These are phyloP conservation scores for Aspidiotus rigidus DNA, from an alignment of 2,888 invertebrate genomes.

Conservation along the genomic window DNA sequence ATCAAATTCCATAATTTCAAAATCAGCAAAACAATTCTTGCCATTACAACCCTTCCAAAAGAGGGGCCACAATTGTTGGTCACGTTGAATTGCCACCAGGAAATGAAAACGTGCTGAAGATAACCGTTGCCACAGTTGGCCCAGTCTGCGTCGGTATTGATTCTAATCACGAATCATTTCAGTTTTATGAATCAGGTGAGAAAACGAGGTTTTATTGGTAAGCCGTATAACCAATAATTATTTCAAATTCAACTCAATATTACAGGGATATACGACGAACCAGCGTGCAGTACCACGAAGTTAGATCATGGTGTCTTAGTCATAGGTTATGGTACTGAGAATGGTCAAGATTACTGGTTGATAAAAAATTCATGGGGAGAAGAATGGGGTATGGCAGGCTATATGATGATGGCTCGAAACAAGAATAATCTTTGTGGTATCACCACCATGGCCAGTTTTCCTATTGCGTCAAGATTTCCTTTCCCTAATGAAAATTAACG, in stretches of 20 bases:
- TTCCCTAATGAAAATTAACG: not conserved
- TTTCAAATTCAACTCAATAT: slow-evolving; percentile 13
- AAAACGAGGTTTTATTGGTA: not conserved
- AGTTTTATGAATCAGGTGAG: slow-evolving; percentile 64
- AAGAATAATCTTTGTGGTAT: slow-evolving; percentile 77
- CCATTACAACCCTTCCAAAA: slow-evolving; percentile 54
- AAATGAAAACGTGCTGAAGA: slow-evolving; percentile 61
- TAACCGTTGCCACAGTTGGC: slow-evolving; percentile 73
- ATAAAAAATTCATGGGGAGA: slow-evolving; percentile 80
- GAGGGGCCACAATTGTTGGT: slow-evolving; percentile 75
- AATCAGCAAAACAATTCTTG: slow-evolving; percentile 38
- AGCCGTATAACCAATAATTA: not conserved
- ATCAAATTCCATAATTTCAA: not conserved
- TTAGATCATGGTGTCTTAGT: slow-evolving; percentile 80
- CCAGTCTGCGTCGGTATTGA: slow-evolving; percentile 84
- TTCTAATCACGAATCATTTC: slow-evolving; percentile 74
- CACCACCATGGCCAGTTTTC: slow-evolving; percentile 72
- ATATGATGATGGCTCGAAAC: slow-evolving; percentile 81
- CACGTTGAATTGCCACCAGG: slow-evolving; percentile 65
- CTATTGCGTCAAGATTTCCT: slow-evolving; percentile 57
- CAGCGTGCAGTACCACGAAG: slow-evolving; percentile 55
- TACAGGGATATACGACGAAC: slow-evolving; percentile 64
- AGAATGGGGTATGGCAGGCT: slow-evolving; percentile 74
- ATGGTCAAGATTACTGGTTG: slow-evolving; percentile 65
- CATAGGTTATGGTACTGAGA: slow-evolving; percentile 67